Conservation (phyloP, 37 sponge, comb jelly and placozoan genomes). For the Mnemiopsis leidyi region DNA sequence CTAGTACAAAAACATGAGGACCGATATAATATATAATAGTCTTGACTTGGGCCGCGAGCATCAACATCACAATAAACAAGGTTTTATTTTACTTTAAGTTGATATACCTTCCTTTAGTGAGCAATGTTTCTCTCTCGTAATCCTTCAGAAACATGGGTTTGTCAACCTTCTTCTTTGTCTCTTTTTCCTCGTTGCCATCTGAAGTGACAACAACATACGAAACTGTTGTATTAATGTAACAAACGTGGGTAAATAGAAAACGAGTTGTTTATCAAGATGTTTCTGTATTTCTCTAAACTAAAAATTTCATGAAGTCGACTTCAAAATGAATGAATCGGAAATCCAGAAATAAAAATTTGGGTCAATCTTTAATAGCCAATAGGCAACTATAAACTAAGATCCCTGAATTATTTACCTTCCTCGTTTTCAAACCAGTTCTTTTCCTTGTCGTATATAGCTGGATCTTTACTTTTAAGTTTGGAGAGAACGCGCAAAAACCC, state of each 20-base stretch:
- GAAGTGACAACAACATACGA: neutral
- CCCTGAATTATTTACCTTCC: constrained; percentile 49
- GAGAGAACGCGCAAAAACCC: constrained; percentile 86
- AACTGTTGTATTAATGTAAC: neutral
- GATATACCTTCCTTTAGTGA: constrained; percentile 80
- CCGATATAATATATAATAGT: too few relatives aligned
- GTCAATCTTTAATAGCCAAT: too few relatives aligned
- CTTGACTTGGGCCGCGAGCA: too few relatives aligned
- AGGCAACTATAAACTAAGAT: too few relatives aligned
- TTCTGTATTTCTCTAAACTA: too few relatives aligned
- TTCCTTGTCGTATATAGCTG: constrained; percentile 73
- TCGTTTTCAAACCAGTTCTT: neutral
- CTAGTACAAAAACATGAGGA: too few relatives aligned
- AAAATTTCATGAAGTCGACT: too few relatives aligned
- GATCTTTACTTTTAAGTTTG: constrained; percentile 74
- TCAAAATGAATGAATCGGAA: too few relatives aligned
- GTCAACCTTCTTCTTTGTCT: neutral
- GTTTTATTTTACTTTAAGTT: too few relatives aligned
- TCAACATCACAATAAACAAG: too few relatives aligned
- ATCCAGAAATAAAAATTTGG: too few relatives aligned
- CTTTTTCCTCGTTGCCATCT: neutral
- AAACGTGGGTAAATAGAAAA: neutral
- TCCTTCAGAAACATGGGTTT: constrained; percentile 85
- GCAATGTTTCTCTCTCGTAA: constrained; percentile 82
- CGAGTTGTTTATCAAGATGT: neutral